Evolutionary conservation across 2,113 vertebrate species (phyloP).

Genomic region (Lutjanus erythropterus): DNA sequence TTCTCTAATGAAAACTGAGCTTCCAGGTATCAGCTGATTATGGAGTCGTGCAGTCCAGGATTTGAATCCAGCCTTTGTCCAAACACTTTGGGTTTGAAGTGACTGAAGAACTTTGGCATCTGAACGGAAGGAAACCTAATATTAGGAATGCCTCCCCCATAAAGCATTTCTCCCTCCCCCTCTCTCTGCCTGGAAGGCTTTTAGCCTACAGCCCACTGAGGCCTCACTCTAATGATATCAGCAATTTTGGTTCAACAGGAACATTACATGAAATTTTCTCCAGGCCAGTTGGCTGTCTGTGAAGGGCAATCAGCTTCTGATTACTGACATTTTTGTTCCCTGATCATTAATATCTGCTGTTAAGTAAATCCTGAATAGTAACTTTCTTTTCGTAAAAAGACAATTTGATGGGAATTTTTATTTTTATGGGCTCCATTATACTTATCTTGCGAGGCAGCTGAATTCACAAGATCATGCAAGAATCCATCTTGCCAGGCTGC

Average conservation of each 20-base stretch:
- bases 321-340: neutral
- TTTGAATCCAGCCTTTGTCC: slow-evolving; percentile 60
- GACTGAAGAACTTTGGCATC: slow-evolving; percentile 70
- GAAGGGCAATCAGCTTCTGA: slow-evolving; percentile 24
- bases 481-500: too few species aligned
- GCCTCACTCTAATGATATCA: slow-evolving; percentile 39
- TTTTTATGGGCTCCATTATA: neutral
- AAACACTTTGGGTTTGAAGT: slow-evolving; percentile 54
- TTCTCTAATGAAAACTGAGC: neutral
- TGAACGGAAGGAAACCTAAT: slow-evolving; percentile 73
- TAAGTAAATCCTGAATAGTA: neutral
- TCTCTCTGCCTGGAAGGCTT: slow-evolving; percentile 21
- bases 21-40: slow-evolving; percentile 45
- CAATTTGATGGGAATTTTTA: neutral
- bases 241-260: slow-evolving; percentile 41
- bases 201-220: slow-evolving; percentile 33
- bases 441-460: too few species aligned
- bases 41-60: slow-evolving; percentile 15
- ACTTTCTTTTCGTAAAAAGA: neutral
- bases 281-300: neutral
- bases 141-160: slow-evolving; percentile 58
- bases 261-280: slow-evolving; percentile 10
- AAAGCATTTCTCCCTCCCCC: slow-evolving; percentile 10
- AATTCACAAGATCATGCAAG: too few species aligned
- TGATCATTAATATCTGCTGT: neutral